Base-by-base conservation (phyloP, 2,113 vertebrate species). In the Gallinago jamesoni region DNA sequence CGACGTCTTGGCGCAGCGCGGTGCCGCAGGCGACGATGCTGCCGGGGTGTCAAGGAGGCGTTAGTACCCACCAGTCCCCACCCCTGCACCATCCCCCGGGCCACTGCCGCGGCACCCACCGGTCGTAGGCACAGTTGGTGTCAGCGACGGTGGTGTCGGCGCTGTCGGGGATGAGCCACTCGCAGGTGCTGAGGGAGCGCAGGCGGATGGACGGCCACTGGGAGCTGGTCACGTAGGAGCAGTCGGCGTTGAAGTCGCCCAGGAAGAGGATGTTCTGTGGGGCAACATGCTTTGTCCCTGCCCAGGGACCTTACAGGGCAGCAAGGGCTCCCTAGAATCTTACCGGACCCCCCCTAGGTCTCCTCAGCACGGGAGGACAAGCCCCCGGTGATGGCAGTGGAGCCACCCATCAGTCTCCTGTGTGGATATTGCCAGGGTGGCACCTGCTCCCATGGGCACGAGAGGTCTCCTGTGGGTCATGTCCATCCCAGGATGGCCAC, bases 211-310 rank as follows among this genome's bases (percentile, higher is more conserved):
- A 75, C 0, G 81, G 22, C 73, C 73, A 94, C n/a, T 91, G 73
- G 0, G 11, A 6, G 2, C 68, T 77, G 35, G 60, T 48, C 62
- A 97, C 94, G 9, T 97, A 97, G 45, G 95, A 86, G 86, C 96
- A 97, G 90, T 52, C 95, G 1, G 96, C 95, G 0, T 97, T 97
- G 96, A 97, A 97, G 67, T 97, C 96, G 0, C 92, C 84, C 92
- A 82, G 28, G 45, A 96, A 10, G 35, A 96, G 6, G 14, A 96
- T 66, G 74, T 97, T 62, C 96, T 97, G 95, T 1, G 1, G 85
- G 47, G 37, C 45, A 90, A 30, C 2, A 0, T 0, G 0, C 37
- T 37, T 55, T 57, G 76, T 84, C 41, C 27, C 59, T 59, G 64
- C 31, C 41, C 60, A 12, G 0, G 0, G 47, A 22, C 12, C 22